phyloP scores from a whole-genome alignment of 1,140 invertebrate genomes.

The Temnothorax nylanderi region DNA sequence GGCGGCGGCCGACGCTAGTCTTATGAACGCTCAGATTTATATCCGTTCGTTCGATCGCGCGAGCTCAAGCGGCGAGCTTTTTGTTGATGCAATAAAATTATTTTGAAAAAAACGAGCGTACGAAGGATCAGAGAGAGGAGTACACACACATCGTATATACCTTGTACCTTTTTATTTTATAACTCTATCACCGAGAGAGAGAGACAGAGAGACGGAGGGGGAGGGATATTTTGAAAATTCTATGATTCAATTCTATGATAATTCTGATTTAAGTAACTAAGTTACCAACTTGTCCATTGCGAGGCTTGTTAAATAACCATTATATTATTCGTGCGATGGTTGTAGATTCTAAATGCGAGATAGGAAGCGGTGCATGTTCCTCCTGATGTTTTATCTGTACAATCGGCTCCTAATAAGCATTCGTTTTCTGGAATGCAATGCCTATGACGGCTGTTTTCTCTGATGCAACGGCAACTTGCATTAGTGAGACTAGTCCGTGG shows the following conservation, averaged over 20 bases:
- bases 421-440: constrained; percentile 23
- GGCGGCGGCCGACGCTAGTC: constrained; percentile 46
- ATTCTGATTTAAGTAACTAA: not conserved
- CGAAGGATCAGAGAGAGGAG: constrained; percentile 13
- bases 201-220: not conserved
- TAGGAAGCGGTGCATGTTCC: not conserved
- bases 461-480: constrained; percentile 20
- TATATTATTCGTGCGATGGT: not conserved
- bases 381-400: not conserved
- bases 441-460: constrained; percentile 51
- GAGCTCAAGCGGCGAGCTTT: constrained; percentile 3
- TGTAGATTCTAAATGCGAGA: not conserved
- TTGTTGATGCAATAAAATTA: constrained; percentile 59
- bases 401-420: constrained; percentile 5
- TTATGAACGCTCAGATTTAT: constrained; percentile 72
- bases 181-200: constrained; percentile 45
- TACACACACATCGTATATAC: not conserved
- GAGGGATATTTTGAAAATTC: not conserved
- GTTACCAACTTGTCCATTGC: not conserved
- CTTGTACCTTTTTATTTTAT: constrained; percentile 40
- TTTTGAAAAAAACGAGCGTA: constrained; percentile 30
- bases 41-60: constrained; percentile 39
- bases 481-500: constrained; percentile 33
- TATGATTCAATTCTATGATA: too few relatives aligned
- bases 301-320: not conserved